Evolutionary conservation across 23 tunicate species (phyloP).

Genomic region (Diplosoma virens): DNA sequence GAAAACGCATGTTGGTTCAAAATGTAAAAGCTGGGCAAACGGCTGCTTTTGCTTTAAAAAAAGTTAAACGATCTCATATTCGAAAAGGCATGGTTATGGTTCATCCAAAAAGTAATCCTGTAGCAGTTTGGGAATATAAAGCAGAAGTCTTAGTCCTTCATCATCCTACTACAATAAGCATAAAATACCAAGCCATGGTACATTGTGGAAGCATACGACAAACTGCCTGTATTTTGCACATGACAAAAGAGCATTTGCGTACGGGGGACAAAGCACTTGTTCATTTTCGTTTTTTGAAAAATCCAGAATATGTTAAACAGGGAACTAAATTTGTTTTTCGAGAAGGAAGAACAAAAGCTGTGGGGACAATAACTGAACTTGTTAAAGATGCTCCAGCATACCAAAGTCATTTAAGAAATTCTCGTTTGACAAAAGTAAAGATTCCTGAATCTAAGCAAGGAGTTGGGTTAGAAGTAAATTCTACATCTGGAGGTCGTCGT

Average conservation of each 20-base stretch:
- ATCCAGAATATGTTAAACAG: conserved; percentile 70
- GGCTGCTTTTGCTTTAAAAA: conserved; percentile 98
- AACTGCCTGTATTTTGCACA: conserved; percentile 82
- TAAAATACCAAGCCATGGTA: conserved; percentile 98
- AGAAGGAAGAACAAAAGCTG: conserved; percentile 98
- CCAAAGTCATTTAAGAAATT: conserved; percentile 74
- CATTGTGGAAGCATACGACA: conserved; percentile 96
- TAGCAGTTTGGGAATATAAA: conserved; percentile 98
- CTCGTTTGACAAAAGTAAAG: conserved; percentile 19
- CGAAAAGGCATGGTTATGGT: conserved; percentile 98
- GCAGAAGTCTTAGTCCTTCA: conserved; percentile 94
- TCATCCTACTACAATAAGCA: conserved; percentile 97
- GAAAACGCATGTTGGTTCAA: conserved; percentile 90
- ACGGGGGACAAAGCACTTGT: conserved; percentile 96
- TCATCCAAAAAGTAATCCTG: conserved; percentile 75
- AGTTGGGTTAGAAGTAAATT: not conserved
- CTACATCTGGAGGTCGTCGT: conserved; percentile 44
- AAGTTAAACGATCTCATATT: conserved; percentile 84
- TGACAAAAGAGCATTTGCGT: conserved; percentile 83
- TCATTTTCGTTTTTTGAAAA: conserved; percentile 85
- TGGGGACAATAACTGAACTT: conserved; percentile 82
- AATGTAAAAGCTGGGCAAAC: conserved; percentile 93
- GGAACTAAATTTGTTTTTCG: conserved; percentile 95
- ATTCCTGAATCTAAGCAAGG: conserved; percentile 15
- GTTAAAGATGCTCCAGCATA: conserved; percentile 75